Evolutionary conservation across 2,797 vertebrate genomes (phyloP).

Genomic region (Lagocephalus sceleratus): DNA sequence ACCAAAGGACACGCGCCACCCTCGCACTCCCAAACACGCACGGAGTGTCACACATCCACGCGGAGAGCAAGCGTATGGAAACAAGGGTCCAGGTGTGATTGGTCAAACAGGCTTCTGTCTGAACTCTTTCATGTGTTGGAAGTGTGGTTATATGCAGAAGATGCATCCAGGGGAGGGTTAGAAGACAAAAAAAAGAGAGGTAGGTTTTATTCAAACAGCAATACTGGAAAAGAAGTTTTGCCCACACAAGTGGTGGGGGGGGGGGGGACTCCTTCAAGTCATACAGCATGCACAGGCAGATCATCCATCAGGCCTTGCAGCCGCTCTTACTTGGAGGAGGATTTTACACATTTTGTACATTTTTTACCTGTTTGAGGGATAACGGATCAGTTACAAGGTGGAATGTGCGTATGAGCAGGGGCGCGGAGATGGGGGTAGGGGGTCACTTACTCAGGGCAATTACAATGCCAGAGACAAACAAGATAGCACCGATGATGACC

Average conservation of each 20-base stretch:
- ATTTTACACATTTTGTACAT: conserved; percentile 80
- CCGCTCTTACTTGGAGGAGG: conserved; percentile 80
- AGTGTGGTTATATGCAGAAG: conserved; percentile 46
- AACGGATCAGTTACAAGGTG: conserved; percentile 48
- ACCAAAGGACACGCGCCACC: no score
- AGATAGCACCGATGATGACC: conserved; percentile 73
- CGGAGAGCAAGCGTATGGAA: conserved; percentile 11
- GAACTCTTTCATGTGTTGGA: conserved; percentile 53
- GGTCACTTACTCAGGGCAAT: conserved; percentile 80
- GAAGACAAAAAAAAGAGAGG: conserved; percentile 7
- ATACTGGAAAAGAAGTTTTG: conserved; percentile 10
- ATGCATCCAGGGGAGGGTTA: conserved; percentile 49
- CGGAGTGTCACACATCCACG: conserved; percentile 16
- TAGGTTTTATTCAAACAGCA: conserved; percentile 22
- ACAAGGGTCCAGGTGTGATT: conserved; percentile 9
- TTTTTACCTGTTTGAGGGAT: conserved; percentile 82
- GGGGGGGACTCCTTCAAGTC: conserved; percentile 41
- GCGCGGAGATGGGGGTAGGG: conserved; percentile 10
- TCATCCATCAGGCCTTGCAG: conserved; percentile 51
- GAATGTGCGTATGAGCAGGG: conserved; percentile 9
- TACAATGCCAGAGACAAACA: conserved; percentile 80
- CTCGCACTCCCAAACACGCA: conserved; percentile 14
- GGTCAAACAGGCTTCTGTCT: conserved; percentile 1
- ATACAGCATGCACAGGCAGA: conserved; percentile 75
- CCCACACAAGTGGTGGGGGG: conserved; percentile 17